Conservation (phyloP, 2,888 invertebrate genomes). For the Nasonovia ribisnigri region DNA sequence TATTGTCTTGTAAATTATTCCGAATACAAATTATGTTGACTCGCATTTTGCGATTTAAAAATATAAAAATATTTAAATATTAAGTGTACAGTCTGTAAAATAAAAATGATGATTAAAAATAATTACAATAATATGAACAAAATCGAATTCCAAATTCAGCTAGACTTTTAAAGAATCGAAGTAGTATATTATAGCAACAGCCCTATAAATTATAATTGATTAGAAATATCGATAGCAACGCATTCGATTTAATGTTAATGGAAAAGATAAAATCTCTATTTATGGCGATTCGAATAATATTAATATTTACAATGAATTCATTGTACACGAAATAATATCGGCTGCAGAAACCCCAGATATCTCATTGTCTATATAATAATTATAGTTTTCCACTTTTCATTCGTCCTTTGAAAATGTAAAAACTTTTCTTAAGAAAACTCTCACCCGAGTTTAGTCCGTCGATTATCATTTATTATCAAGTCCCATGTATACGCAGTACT, state of each 20-base stretch:
- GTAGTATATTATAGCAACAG: not conserved
- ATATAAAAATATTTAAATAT: not conserved
- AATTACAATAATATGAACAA: not conserved
- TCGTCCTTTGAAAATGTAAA: not conserved
- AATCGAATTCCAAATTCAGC: not conserved
- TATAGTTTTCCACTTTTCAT: not conserved
- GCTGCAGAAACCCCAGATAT: not conserved
- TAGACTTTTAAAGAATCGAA: slow-evolving; percentile 1
- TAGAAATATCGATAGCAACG: slow-evolving; percentile 3
- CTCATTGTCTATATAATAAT: not conserved
- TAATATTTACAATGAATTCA: slow-evolving; percentile 38
- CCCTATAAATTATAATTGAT: slow-evolving; percentile 30
- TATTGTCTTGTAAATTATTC: not conserved
- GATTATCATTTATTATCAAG: not conserved
- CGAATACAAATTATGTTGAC: not conserved
- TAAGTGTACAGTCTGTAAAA: not conserved
- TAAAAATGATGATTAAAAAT: not conserved
- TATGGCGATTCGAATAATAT: slow-evolving; percentile 19
- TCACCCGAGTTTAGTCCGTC: not conserved
- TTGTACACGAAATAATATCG: not conserved
- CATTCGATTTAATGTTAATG: slow-evolving; percentile 31
- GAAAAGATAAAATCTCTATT: slow-evolving; percentile 44
- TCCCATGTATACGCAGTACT: not conserved
- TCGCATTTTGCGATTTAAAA: not conserved
- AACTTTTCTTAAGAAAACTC: slow-evolving; percentile 6